Evolutionary conservation across 2,113 vertebrate genomes (phyloP).

Genomic region (Manacus vitellinus): DNA sequence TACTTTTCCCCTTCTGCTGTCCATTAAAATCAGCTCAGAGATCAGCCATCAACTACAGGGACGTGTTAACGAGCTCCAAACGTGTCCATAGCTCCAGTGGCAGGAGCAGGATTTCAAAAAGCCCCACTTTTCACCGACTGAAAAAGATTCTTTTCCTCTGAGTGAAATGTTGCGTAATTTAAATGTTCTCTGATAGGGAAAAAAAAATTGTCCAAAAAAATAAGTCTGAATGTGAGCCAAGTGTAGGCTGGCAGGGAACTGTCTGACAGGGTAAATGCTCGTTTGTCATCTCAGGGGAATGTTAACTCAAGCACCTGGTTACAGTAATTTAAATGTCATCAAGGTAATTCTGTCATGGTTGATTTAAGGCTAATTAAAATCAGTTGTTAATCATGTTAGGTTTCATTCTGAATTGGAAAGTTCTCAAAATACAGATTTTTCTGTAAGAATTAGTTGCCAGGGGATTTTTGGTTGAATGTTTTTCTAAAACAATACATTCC

Average conservation of each 20-base stretch:
- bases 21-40: not conserved
- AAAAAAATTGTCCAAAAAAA: not conserved
- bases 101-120: not conserved
- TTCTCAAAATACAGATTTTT: not conserved
- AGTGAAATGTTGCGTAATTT: not conserved
- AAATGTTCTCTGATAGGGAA: not conserved
- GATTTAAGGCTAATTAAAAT: conserved; percentile 10
- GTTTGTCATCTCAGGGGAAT: not conserved
- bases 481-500: not conserved
- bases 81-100: not conserved
- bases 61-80: not conserved
- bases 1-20: not conserved
- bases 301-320: conserved; percentile 2
- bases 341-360: not conserved
- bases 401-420: not conserved
- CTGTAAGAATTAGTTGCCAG: not conserved
- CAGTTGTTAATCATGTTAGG: not conserved
- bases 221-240: not conserved
- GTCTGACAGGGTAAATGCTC: not conserved
- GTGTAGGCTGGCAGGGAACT: not conserved
- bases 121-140: not conserved
- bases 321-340: conserved; percentile 17
- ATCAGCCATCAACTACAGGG: not conserved
- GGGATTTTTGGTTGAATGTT: not conserved
- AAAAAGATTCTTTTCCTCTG: not conserved